phyloP scores from a whole-genome alignment of 2,113 vertebrate genomes.

The Silurus glanis region DNA sequence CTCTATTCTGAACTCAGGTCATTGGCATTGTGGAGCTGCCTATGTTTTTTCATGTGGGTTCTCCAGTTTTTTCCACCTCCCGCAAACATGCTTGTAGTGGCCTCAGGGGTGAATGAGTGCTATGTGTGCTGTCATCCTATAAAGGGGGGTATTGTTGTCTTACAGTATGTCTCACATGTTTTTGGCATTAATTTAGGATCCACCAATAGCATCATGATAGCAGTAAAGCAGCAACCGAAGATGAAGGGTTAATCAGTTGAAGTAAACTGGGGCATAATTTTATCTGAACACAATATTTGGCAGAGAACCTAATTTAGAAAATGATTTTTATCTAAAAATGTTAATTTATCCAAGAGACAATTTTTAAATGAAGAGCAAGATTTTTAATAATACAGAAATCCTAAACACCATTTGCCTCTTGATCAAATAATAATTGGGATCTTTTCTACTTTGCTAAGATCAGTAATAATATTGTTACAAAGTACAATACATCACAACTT shows the following conservation, averaged over 20 bases:
- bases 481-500: too few relatives aligned
- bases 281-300: neutral
- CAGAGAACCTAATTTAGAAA: neutral
- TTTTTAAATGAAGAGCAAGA: neutral
- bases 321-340: neutral
- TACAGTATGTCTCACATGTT: neutral
- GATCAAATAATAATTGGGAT: neutral
- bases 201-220: neutral
- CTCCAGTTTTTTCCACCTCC: neutral
- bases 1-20: neutral
- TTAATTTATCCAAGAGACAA: neutral
- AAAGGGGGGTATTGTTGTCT: too few relatives aligned
- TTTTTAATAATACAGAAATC: neutral
- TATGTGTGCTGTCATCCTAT: neutral
- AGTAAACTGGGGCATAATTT: neutral
- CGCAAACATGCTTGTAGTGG: neutral
- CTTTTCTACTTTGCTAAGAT: neutral
- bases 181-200: neutral
- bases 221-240: neutral
- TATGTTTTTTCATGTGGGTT: neutral
- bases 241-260: neutral
- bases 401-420: neutral
- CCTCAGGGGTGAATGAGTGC: neutral
- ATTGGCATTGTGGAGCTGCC: neutral
- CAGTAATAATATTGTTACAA: neutral